These are phyloP conservation scores for Hymenopus coronatus DNA, from an alignment of 2,888 invertebrate genomes.

Conservation along the genomic window DNA sequence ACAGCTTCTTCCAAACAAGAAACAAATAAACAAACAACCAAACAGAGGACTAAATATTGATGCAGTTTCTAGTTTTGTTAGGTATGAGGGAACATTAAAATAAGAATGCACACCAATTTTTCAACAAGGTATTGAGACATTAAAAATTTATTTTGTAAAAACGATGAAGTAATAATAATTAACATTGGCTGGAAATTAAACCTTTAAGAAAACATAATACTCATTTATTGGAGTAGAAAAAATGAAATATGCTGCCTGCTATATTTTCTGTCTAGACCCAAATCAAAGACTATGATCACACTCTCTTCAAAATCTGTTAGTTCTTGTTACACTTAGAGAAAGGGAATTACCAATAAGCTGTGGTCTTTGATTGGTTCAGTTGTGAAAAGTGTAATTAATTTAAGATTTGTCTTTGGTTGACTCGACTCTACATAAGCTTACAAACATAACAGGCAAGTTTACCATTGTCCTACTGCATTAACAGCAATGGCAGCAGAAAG, in stretches of 20 bases:
- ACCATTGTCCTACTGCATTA: not conserved
- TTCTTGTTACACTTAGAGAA: constrained; percentile 18
- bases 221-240: constrained; percentile 27
- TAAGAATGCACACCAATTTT: constrained; percentile 34
- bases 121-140: constrained; percentile 36
- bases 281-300: constrained; percentile 25
- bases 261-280: constrained; percentile 29
- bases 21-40: not conserved
- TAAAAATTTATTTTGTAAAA: constrained; percentile 39
- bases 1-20: constrained; percentile 18
- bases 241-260: constrained; percentile 30
- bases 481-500: not conserved
- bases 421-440: constrained; percentile 31
- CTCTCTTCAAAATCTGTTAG: constrained; percentile 12
- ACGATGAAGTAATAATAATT: constrained; percentile 36
- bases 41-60: not conserved
- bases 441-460: constrained; percentile 28
- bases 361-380: constrained; percentile 23
- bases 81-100: constrained; percentile 23
- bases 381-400: constrained; percentile 25
- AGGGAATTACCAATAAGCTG: not conserved
- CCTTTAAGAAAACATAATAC: constrained; percentile 33
- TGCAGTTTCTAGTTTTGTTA: constrained; percentile 1
- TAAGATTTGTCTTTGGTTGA: constrained; percentile 21
- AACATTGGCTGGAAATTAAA: constrained; percentile 37